Evolutionary conservation across 2,113 vertebrate species (phyloP).

Genomic region (Dromiciops gliroides): DNA sequence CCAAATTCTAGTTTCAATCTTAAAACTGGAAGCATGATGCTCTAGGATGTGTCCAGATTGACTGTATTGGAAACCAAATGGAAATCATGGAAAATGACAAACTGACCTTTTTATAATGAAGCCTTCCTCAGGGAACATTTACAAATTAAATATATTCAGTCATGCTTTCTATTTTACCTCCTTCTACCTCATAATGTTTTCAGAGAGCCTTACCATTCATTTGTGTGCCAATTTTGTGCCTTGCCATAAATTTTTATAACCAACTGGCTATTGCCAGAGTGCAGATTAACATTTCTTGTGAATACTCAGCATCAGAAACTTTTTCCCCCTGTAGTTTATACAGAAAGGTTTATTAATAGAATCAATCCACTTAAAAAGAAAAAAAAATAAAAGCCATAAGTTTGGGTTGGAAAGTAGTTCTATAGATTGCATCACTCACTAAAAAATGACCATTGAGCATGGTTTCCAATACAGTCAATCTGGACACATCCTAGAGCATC

Average conservation of each 20-base stretch:
- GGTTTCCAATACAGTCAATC: no score
- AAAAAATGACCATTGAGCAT: background rate
- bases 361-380: background rate
- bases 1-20: background rate
- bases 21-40: background rate
- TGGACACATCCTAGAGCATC: no score
- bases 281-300: background rate
- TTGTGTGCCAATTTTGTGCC: background rate
- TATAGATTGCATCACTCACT: background rate
- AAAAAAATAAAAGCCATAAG: background rate
- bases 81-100: background rate
- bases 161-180: background rate
- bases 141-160: background rate
- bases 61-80: background rate
- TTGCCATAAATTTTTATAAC: background rate
- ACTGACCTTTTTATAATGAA: conserved; percentile 1
- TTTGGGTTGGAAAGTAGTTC: background rate
- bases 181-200: background rate
- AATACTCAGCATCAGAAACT: background rate
- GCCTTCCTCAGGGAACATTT: background rate
- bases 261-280: background rate
- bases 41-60: background rate
- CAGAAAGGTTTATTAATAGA: background rate
- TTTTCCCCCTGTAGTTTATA: background rate
- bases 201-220: background rate